Evolutionary conservation across 2,113 vertebrate genomes (phyloP).

Genomic region (Sinosuthora webbiana): DNA sequence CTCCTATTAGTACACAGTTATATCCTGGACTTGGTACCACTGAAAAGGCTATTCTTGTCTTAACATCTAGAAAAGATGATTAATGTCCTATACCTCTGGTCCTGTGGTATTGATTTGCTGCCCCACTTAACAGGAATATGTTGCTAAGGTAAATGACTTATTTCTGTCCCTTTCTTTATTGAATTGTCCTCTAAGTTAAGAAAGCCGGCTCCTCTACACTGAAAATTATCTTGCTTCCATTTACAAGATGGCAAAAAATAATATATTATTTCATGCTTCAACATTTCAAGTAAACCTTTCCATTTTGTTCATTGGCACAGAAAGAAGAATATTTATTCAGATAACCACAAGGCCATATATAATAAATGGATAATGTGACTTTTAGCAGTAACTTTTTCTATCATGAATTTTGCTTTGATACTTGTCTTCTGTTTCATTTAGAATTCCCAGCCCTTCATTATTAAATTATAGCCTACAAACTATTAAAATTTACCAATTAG

Average conservation of each 20-base stretch:
- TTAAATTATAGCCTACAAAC: conserved; percentile 49
- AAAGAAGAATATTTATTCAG: not conserved
- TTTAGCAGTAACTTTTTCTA: not conserved
- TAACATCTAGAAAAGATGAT: conserved; percentile 13
- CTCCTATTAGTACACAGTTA: not conserved
- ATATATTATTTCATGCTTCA: not conserved
- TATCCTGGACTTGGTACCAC: not conserved
- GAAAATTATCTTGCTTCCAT: not conserved
- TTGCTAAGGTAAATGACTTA: conserved; percentile 32
- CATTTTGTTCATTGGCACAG: not conserved
- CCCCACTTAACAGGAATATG: conserved; percentile 33
- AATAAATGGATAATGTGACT: conserved; percentile 10
- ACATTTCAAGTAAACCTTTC: not conserved
- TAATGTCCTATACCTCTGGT: conserved; percentile 11
- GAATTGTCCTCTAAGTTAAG: not conserved
- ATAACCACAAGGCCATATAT: not conserved
- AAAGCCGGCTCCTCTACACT: not conserved
- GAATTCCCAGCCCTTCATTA: conserved; percentile 44
- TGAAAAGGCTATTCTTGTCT: not conserved
- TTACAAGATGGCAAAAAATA: conserved; percentile 10
- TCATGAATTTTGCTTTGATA: conserved; percentile 37
- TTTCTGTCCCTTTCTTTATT: conserved; percentile 33
- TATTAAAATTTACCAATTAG: conserved; percentile 45
- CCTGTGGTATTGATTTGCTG: conserved; percentile 48
- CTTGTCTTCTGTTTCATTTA: conserved; percentile 42